These are phyloP conservation scores for Peromyscus californicus DNA, from an alignment of 2,113 vertebrate species.

Conservation along the genomic window DNA sequence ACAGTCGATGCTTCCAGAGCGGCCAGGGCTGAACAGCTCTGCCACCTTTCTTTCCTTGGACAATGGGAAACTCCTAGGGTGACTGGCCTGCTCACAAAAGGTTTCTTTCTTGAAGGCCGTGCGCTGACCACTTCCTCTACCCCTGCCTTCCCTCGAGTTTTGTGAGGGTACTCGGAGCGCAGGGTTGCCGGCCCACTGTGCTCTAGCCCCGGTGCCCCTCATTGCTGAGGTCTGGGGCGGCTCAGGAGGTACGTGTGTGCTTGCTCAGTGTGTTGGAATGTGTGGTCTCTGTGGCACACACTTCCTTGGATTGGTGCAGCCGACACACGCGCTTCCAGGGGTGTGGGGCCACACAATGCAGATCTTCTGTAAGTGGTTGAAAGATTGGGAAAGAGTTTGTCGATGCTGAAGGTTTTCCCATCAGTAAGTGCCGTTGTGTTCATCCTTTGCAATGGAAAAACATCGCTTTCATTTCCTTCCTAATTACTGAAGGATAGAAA, in stretches of 20 bases:
- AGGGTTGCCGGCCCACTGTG: not conserved
- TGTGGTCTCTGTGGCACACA: constrained; percentile 66
- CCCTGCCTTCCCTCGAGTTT: not conserved
- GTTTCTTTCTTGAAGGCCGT: constrained; percentile 20
- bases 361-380: constrained; percentile 50
- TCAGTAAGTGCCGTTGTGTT: not conserved
- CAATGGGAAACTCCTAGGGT: constrained; percentile 25
- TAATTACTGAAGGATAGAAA: constrained; percentile 38
- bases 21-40: not conserved
- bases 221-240: constrained; percentile 31
- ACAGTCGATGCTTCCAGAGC: not conserved
- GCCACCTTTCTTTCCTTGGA: constrained; percentile 54
- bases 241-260: constrained; percentile 55
- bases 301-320: constrained; percentile 59
- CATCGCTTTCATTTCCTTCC: not conserved
- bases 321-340: not conserved
- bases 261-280: constrained; percentile 82
- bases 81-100: not conserved
- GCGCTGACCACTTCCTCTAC: constrained; percentile 8
- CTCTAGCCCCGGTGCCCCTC: constrained; percentile 28
- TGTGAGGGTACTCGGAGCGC: not conserved
- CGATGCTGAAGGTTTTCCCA: not conserved
- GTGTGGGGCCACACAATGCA: constrained; percentile 19
- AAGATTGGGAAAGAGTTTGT: constrained; percentile 55
- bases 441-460: constrained; percentile 50